These are phyloP conservation scores for Cyphomyrus plagiostoma DNA, from an alignment of 2,113 vertebrate genomes.

Conservation along the genomic window DNA sequence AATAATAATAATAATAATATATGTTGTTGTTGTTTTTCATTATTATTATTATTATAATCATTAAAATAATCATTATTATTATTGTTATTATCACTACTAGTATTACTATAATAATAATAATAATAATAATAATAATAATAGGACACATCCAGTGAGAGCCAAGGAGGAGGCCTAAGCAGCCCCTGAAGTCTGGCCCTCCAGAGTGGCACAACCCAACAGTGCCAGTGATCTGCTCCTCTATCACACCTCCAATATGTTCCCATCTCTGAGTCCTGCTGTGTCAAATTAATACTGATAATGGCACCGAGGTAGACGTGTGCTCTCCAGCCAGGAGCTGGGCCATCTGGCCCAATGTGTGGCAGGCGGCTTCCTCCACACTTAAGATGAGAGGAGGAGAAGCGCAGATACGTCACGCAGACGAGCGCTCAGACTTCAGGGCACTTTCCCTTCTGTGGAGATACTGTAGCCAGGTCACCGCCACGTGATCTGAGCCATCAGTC, in stretches of 20 bases:
- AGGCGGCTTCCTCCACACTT: background rate
- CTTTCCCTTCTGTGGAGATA: background rate
- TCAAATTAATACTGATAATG: constrained; percentile 17
- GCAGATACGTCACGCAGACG: background rate
- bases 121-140: background rate
- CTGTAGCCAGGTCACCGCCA: background rate
- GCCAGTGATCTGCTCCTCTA: constrained; percentile 1
- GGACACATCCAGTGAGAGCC: background rate
- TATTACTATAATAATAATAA: background rate
- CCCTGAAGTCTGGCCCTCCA: background rate
- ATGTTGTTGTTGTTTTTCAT: background rate
- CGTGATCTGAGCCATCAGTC: background rate
- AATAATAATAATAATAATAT: background rate
- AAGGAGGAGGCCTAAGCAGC: background rate
- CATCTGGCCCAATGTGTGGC: constrained; percentile 2
- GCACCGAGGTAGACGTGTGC: background rate
- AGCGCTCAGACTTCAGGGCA: background rate
- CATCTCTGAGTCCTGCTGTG: background rate
- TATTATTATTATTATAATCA: background rate
- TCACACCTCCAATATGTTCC: background rate
- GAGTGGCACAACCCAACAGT: background rate
- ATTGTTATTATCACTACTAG: background rate
- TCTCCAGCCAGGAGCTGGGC: background rate
- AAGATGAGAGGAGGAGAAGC: background rate
- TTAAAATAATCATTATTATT: background rate